phyloP scores from a whole-genome alignment of 2,797 vertebrate genomes.

The Syngnathus acus region DNA sequence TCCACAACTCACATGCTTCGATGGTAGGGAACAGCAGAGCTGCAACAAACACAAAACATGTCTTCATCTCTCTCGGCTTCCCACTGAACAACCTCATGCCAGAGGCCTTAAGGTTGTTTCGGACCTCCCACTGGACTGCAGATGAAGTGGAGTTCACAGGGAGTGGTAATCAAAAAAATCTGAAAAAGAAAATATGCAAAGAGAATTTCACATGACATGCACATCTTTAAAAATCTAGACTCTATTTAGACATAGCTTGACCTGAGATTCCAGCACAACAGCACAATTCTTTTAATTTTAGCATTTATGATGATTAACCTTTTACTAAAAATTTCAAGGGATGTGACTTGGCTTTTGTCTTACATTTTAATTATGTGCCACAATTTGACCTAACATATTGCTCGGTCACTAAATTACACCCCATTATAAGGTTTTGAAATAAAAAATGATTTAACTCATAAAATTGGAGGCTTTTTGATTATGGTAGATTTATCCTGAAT shows the following conservation, averaged over 20 bases:
- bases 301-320: neutral
- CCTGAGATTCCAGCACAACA: neutral
- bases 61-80: constrained; percentile 52
- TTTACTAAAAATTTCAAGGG: neutral
- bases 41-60: constrained; percentile 30
- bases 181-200: constrained; percentile 6
- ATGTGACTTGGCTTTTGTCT: neutral
- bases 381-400: neutral
- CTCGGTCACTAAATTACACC: neutral
- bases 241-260: neutral
- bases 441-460: neutral
- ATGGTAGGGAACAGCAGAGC: constrained; percentile 48
- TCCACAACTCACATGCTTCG: constrained; percentile 49
- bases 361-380: neutral
- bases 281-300: neutral
- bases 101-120: constrained; percentile 13
- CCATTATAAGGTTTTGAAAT: neutral
- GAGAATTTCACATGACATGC: neutral
- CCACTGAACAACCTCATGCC: constrained; percentile 20
- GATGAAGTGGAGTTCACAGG: neutral
- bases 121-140: constrained; percentile 8
- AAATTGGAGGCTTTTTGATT: neutral
- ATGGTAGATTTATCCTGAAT: neutral
- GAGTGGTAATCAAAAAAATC: neutral
- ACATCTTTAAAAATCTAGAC: neutral